A percentile compares a stretch with the other conserved stretches of the same genome.
Evolutionary conservation across 2,797 vertebrate genomes (phyloP).

Genomic region (Sebastolobus alascanus): DNA sequence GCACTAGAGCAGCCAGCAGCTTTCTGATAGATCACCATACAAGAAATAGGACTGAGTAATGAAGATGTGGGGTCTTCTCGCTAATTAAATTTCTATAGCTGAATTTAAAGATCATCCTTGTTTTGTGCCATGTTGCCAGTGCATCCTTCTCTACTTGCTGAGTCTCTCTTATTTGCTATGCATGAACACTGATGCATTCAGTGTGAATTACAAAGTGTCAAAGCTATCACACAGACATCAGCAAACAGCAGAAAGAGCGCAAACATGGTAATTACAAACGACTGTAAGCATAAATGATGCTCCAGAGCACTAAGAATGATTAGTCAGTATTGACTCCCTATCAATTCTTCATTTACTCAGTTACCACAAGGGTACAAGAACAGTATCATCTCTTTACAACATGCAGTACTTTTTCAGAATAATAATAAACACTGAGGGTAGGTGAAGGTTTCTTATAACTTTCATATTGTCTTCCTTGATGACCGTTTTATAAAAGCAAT

Average conservation of each 20-base stretch:
- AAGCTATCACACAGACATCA: conserved; percentile 25
- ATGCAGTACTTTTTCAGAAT: background rate
- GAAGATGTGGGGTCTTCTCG: conserved; percentile 1
- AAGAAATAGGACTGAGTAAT: conserved; percentile 6
- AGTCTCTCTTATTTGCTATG: conserved; percentile 11
- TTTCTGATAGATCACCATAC: background rate
- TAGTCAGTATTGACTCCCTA: background rate
- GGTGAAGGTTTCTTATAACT: too few relatives aligned
- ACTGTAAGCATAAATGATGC: conserved; percentile 4
- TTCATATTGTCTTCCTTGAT: too few relatives aligned
- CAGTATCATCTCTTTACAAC: background rate
- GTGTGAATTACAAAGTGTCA: conserved; percentile 45
- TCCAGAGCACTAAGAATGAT: conserved; percentile 10
- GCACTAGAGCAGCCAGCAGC: background rate
- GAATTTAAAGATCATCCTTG: conserved; percentile 13
- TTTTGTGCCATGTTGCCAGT: background rate
- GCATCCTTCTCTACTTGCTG: conserved; percentile 11
- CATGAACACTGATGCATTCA: conserved; percentile 23
- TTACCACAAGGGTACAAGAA: background rate
- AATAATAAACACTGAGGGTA: background rate
- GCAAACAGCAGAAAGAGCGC: conserved; percentile 28
- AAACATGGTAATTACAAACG: conserved; percentile 44
- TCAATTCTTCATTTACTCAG: conserved; percentile 5
- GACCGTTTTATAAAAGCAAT: too few relatives aligned
- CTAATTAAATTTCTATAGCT: conserved; percentile 4